phyloP scores from a whole-genome alignment of 2,797 vertebrate species.

The Sebastes cheni region DNA sequence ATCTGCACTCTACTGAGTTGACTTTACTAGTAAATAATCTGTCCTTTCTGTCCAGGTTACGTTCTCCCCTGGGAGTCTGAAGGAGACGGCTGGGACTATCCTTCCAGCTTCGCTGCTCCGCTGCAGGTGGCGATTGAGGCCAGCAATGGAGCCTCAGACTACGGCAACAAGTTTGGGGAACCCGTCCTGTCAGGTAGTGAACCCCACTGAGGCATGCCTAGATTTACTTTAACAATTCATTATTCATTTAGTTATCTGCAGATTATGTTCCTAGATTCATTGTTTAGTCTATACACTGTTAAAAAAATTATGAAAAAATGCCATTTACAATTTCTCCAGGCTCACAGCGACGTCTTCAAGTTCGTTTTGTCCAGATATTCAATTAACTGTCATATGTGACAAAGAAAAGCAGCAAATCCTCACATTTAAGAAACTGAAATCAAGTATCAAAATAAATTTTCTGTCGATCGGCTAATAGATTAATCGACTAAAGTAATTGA shows the following conservation, averaged over 20 bases:
- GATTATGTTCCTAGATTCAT: neutral
- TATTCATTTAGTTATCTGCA: neutral
- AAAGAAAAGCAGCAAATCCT: neutral
- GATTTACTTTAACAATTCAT: neutral
- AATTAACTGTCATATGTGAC: neutral
- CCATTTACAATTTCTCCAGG: neutral
- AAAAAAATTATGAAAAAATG: neutral
- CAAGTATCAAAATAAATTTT: neutral
- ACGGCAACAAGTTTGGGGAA: slow-evolving; percentile 96
- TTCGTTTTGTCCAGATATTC: neutral
- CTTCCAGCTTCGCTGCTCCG: slow-evolving; percentile 87
- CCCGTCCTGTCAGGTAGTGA: slow-evolving; percentile 88
- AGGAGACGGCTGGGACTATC: slow-evolving; percentile 85
- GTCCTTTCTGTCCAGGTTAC: slow-evolving; percentile 80
- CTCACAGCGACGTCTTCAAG: neutral
- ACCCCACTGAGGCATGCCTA: neutral
- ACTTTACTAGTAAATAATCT: neutral
- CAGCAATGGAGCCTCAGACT: slow-evolving; percentile 93
- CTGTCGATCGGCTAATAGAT: neutral
- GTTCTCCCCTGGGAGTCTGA: slow-evolving; percentile 90
- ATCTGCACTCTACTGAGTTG: no score
- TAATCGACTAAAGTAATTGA: neutral
- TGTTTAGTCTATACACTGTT: neutral
- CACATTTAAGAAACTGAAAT: neutral
- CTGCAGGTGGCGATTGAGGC: slow-evolving; percentile 91